Base-by-base conservation (phyloP, 2,113 vertebrate genomes). In the Gymnocephalus cernua region DNA sequence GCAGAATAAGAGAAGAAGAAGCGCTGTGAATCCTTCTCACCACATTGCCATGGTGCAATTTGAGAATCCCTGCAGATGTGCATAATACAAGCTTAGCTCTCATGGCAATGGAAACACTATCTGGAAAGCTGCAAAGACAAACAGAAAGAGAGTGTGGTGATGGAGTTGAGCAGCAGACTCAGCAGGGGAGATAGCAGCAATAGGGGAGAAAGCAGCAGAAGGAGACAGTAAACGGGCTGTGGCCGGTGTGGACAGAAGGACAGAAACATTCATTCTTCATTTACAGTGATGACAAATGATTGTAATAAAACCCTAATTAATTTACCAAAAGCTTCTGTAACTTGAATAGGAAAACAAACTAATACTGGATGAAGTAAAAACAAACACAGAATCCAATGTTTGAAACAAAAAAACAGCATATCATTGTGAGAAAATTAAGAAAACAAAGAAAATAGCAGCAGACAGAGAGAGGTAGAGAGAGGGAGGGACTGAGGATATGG, bases 51-150 rank as follows among this genome's bases (percentile, higher is more conserved):
- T 8, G 61, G 58, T 45, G 85, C 69, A 78, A 84, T 91, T 84
- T 88, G 82, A 89, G 85, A 90, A 86, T 82, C 75, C 80, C 84
- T 63, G 79, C 79, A 69, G 79, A 87, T 86, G 80, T 79, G 82
- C 82, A 90, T 83, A 68, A 82, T 71, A 66, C 72, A 85, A 79
- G 82, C 68, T 84, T 50, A 59, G 80, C 58, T 57, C 58, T 78
- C 53, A 8, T 59, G 45, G 80, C 76, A 80, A 62, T 65, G 61
- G 81, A 82, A 86, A 82, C 16, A 62, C 21, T 59, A 71, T 79
- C 50, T 54, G 79, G 32, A 86, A 74, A 78, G 63, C 63, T 45
- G 77, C 63, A 71, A 69, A 84, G 77, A 80, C 27, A 75, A 76
- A 71, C 51, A 64, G 79, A 54, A 41, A 80, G 53, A 62, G 50